Percentiles rank a stretch among this genome's conserved stretches.
These are phyloP conservation scores for Meloidogyne floridensis DNA, from an alignment of 1,140 invertebrate species.

Conservation along the genomic window DNA sequence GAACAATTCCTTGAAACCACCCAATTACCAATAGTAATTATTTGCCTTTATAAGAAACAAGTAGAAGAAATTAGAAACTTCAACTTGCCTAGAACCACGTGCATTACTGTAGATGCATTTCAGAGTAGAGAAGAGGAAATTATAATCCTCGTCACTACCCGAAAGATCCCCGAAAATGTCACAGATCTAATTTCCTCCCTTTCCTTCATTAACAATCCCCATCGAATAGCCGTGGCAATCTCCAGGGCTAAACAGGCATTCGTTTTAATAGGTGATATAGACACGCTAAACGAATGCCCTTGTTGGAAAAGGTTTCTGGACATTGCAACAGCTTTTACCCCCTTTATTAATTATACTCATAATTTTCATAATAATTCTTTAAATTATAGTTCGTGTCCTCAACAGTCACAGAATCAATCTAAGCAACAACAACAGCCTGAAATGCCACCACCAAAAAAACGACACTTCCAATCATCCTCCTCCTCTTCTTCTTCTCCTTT, in stretches of 20 bases:
- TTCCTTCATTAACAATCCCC: not conserved
- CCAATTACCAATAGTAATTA: not conserved
- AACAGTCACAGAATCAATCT: too few relatives aligned
- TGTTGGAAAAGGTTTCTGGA: too few relatives aligned
- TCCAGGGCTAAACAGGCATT: not conserved
- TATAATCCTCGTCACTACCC: not conserved
- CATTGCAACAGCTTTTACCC: too few relatives aligned
- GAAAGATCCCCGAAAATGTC: not conserved
- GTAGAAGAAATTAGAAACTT: not conserved
- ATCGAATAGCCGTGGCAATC: not conserved
- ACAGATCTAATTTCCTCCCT: not conserved
- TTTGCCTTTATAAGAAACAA: not conserved
- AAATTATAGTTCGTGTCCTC: too few relatives aligned
- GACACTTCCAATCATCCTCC: too few relatives aligned
- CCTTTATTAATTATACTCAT: too few relatives aligned
- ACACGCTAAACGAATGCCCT: too few relatives aligned
- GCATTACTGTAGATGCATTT: constrained; percentile 2
- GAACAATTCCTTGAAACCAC: not conserved
- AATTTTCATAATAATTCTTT: too few relatives aligned
- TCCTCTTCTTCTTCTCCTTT: too few relatives aligned
- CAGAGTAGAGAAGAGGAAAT: not conserved
- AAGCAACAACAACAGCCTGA: too few relatives aligned
- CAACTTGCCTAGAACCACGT: not conserved
- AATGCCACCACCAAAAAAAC: too few relatives aligned
- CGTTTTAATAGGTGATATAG: too few relatives aligned